A percentile compares a stretch with the other conserved stretches of the same genome.
Conservation (phyloP, 2,888 invertebrate genomes). For the Diloba caeruleocephala region DNA sequence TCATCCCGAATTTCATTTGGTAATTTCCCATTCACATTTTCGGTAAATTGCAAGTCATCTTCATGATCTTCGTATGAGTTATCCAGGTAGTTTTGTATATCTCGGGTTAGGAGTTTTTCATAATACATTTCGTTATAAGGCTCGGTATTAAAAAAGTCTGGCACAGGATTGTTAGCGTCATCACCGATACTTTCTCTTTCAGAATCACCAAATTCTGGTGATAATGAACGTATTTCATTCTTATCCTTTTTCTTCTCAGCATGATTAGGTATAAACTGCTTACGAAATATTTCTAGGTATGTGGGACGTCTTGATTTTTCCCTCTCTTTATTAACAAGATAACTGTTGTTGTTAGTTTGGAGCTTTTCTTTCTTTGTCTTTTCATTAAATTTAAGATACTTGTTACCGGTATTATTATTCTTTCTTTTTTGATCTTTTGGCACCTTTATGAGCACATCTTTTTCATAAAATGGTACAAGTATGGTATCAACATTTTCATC, state of each 20-base stretch:
- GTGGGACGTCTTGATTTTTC: conserved; percentile 63
- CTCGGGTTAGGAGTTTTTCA: conserved; percentile 73
- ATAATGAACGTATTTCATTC: conserved; percentile 77
- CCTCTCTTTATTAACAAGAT: conserved; percentile 74
- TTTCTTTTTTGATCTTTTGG: conserved; percentile 70
- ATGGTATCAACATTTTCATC: conserved; percentile 80
- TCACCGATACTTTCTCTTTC: conserved; percentile 79
- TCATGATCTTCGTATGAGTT: conserved; percentile 72
- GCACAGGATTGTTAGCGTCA: conserved; percentile 57
- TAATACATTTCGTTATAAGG: conserved; percentile 84
- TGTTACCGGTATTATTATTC: conserved; percentile 50
- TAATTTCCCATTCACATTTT: conserved; percentile 54
- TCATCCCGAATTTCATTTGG: conserved; percentile 54
- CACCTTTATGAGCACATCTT: conserved; percentile 82
- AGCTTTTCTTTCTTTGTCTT: conserved; percentile 56
- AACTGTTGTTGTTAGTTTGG: conserved; percentile 61
- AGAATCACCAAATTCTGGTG: conserved; percentile 82
- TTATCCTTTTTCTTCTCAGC: conserved; percentile 50
- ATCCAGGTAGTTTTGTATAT: conserved; percentile 66
- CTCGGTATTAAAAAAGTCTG: conserved; percentile 80
- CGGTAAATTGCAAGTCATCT: conserved; percentile 62
- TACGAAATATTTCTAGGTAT: conserved; percentile 81
- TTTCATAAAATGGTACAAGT: conserved; percentile 84
- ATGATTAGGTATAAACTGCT: conserved; percentile 67
- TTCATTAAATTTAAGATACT: conserved; percentile 48